Evolutionary conservation across 2,888 invertebrate species (phyloP).

Genomic region (Andrena flavipes): DNA sequence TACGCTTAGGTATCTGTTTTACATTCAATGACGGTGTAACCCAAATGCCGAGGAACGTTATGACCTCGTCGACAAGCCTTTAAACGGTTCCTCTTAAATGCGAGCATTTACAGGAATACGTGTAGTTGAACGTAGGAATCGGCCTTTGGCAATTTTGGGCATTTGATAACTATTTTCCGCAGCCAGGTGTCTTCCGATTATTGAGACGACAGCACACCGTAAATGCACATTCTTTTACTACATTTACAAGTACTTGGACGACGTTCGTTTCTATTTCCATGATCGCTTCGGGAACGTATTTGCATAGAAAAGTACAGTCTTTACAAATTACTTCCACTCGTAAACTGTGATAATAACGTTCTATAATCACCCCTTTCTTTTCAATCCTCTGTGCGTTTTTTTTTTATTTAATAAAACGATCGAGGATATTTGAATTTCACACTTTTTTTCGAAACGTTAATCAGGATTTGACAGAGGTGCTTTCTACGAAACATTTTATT

Average conservation of each 20-base stretch:
- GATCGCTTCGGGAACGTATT: slow-evolving; percentile 23
- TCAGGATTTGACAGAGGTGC: slow-evolving; percentile 51
- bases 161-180: slow-evolving; percentile 47
- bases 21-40: slow-evolving; percentile 43
- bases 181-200: slow-evolving; percentile 37
- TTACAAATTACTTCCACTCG: slow-evolving; percentile 57
- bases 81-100: slow-evolving; percentile 31
- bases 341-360: slow-evolving; percentile 65
- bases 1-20: slow-evolving; percentile 34
- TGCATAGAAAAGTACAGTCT: slow-evolving; percentile 53
- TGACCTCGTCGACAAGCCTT: slow-evolving; percentile 9
- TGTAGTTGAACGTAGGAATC: slow-evolving; percentile 40
- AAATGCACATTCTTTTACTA: slow-evolving; percentile 54
- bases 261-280: slow-evolving; percentile 40
- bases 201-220: slow-evolving; percentile 30
- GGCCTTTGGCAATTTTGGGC: slow-evolving; percentile 55
- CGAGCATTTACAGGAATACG: slow-evolving; percentile 48
- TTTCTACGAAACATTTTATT: slow-evolving; percentile 58
- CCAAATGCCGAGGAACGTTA: slow-evolving; percentile 39
- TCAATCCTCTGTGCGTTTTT: slow-evolving; percentile 4
- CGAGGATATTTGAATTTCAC: slow-evolving; percentile 33
- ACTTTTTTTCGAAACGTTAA: slow-evolving; percentile 42
- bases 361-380: slow-evolving; percentile 38
- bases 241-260: slow-evolving; percentile 46
- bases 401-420: slow-evolving; percentile 9